Evolutionary conservation across 2,113 vertebrate species (phyloP), one percentile per base, ranked within the genome.

Genomic region (Poeciliopsis retropinna): DNA sequence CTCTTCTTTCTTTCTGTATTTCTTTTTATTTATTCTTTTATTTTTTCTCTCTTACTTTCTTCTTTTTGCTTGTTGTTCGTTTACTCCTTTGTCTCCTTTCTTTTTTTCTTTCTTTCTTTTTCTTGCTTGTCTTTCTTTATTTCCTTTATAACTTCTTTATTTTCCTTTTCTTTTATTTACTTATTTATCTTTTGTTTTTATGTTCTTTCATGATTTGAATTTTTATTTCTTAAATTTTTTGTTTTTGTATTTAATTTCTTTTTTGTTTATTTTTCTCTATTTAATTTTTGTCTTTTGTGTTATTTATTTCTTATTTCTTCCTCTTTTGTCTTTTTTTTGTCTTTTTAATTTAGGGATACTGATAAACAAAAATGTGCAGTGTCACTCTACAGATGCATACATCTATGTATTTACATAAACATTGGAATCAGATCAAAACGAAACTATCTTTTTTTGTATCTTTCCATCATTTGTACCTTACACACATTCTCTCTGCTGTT

Each of bases 401-500:
- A 22, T 7, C 22, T 22, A 51, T 51, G 1, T 51, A 51, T 51
- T 19, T 17, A 8, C 5, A 51, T 17, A 22, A 14, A 47, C 44
- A 47, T 47, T 47, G 5, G 17, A 17, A 47, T 47, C 25, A 10
- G 3, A 25, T 25, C 7, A 57, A 57, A 57, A 25, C 22, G n/a
- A 22, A 25, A 0, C 44, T 17, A 17, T 47, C 34, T 47, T 19
- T 47, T 17, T 15, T 47, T 15, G 4, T 47, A 41, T 13, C 15
- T 57, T n/a, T 57, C 19, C 22, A 10, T 54, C 25, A 10, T 57
- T n/a, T 57, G 51, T 22, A n/a, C 47, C 6, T 51, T 51, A 22
- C 25, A 54, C 62, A 60, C 29, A 51, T 71, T 70, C 61, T 22
- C 83, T 13, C 10, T 39, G 17, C 39, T 75, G 60, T 54, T 78